These are phyloP conservation scores for Holacanthella duospinosa DNA, from an alignment of 2,888 invertebrate species.

Conservation along the genomic window DNA sequence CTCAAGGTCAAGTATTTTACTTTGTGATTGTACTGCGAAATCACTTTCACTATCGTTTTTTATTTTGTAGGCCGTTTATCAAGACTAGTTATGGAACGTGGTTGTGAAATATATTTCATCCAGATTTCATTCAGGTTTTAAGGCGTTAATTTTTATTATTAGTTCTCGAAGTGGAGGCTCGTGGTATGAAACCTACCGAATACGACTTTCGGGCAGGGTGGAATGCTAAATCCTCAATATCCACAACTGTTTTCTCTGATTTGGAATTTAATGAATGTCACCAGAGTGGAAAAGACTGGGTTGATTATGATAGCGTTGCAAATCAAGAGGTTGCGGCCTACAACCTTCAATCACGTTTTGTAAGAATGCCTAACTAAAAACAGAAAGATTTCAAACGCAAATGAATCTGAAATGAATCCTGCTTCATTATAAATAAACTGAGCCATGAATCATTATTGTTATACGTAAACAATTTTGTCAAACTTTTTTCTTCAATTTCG, in stretches of 20 bases:
- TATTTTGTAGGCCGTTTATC: no score
- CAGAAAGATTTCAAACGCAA: no score
- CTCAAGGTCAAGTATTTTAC: no score
- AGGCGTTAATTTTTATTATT: not conserved
- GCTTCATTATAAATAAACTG: no score
- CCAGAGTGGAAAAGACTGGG: constrained; percentile 10
- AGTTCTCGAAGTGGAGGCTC: constrained; percentile 7
- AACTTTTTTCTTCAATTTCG: no score
- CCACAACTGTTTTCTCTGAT: constrained; percentile 12
- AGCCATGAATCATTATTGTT: no score
- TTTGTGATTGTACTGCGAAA: no score
- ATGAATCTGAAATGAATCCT: no score
- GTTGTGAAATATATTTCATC: not conserved
- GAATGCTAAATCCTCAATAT: constrained; percentile 9
- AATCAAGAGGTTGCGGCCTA: constrained; percentile 2
- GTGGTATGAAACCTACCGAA: constrained; percentile 15
- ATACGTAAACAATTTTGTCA: no score
- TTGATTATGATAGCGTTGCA: constrained; percentile 17
- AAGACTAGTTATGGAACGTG: no score
- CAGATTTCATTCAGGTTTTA: not conserved
- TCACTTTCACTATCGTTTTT: no score
- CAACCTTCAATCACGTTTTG: not conserved
- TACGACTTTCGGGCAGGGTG: constrained; percentile 18
- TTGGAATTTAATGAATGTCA: constrained; percentile 10
- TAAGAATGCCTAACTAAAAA: no score